Evolutionary conservation across 2,888 invertebrate genomes (phyloP).

Genomic region (Cecidostiba fungosa): DNA sequence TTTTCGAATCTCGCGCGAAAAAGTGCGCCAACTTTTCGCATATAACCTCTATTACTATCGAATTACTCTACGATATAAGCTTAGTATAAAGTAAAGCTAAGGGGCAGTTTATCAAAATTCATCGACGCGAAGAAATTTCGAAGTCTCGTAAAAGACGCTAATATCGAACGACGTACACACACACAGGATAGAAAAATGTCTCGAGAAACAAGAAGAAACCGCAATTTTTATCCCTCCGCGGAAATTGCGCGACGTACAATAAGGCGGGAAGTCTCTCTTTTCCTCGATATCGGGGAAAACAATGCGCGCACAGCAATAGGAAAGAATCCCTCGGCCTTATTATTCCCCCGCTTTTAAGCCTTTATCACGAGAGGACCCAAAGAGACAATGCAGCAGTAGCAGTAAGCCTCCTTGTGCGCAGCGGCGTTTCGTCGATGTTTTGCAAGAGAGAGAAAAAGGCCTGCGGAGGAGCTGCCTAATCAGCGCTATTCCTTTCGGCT

Average conservation of each 20-base stretch:
- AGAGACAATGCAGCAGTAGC: background rate
- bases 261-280: background rate
- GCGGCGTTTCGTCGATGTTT: conserved; percentile 3
- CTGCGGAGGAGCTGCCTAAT: conserved; percentile 29
- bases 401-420: background rate
- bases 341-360: conserved; percentile 35
- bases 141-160: background rate
- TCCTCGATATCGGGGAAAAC: conserved; percentile 37
- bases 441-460: background rate
- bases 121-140: background rate
- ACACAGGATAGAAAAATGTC: background rate
- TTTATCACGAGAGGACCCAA: background rate
- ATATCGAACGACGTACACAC: background rate
- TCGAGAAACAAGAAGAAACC: background rate
- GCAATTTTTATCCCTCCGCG: conserved; percentile 28
- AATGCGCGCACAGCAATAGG: background rate
- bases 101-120: background rate
- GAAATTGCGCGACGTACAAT: conserved; percentile 12
- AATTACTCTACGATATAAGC: too few relatives aligned
- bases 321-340: background rate
- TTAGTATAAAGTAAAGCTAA: too few relatives aligned
- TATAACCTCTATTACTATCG: too few relatives aligned
- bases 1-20: background rate
- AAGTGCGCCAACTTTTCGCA: background rate
- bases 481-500: conserved; percentile 48